A percentile compares a stretch with the other conserved stretches of the same genome.
phyloP scores from a whole-genome alignment of 1,140 invertebrate genomes.

The Triops longicaudatus region DNA sequence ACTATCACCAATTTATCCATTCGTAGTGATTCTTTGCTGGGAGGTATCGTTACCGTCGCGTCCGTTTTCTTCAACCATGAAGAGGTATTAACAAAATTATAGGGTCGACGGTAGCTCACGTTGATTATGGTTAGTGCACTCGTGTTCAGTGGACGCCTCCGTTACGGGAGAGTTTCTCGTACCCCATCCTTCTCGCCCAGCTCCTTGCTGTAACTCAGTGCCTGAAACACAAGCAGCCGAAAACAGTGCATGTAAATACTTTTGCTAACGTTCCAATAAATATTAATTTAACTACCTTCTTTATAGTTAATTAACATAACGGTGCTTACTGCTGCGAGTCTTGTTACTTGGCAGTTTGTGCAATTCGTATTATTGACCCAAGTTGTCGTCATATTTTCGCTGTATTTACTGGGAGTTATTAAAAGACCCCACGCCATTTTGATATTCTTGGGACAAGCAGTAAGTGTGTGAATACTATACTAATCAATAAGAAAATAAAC shows the following conservation, averaged over 20 bases:
- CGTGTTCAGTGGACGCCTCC: constrained; percentile 77
- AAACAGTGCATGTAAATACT: constrained; percentile 21
- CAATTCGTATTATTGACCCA: constrained; percentile 69
- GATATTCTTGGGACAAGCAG: constrained; percentile 28
- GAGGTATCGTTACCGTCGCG: constrained; percentile 56
- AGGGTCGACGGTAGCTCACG: not conserved
- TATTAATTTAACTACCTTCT: not conserved
- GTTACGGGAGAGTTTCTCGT: constrained; percentile 70
- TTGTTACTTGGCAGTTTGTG: constrained; percentile 64
- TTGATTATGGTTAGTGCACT: constrained; percentile 43
- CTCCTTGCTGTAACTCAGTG: constrained; percentile 35
- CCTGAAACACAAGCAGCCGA: constrained; percentile 32
- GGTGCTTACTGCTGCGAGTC: constrained; percentile 40
- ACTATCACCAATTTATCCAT: not conserved
- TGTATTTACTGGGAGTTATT: constrained; percentile 12
- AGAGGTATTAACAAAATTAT: constrained; percentile 44
- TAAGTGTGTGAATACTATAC: constrained; percentile 34
- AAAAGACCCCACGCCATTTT: constrained; percentile 31
- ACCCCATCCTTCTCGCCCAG: constrained; percentile 52
- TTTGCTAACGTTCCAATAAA: not conserved
- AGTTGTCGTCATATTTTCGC: constrained; percentile 35
- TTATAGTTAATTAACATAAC: constrained; percentile 34
- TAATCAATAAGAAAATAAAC: constrained; percentile 35
- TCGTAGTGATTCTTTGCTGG: constrained; percentile 53
- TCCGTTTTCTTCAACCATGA: constrained; percentile 71